A percentile compares a stretch with the other conserved stretches of the same genome.
Evolutionary conservation across 2,113 vertebrate species (phyloP).

Genomic region (Triplophysa rosa): DNA sequence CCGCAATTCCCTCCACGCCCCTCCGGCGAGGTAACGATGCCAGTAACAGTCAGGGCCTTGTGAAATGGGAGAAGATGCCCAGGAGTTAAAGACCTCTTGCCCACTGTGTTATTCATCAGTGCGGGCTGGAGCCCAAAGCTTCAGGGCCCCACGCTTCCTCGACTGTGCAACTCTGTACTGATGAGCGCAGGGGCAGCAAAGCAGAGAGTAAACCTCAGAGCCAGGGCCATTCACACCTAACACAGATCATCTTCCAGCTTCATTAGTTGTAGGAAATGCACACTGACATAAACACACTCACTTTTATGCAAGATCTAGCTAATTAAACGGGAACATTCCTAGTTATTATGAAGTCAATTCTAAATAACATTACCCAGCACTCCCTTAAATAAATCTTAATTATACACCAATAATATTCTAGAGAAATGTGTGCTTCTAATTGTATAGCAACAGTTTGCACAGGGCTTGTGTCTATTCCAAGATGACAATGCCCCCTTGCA

Average conservation of each 20-base stretch:
- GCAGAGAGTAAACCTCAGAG: slow-evolving; percentile 13
- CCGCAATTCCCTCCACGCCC: slow-evolving; percentile 52
- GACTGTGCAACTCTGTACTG: slow-evolving; percentile 6
- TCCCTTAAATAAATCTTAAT: too few relatives aligned
- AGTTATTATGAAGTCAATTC: too few relatives aligned
- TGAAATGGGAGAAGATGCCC: slow-evolving; percentile 72
- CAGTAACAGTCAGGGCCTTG: slow-evolving; percentile 66
- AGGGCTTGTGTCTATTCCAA: too few relatives aligned
- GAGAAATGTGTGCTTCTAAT: too few relatives aligned
- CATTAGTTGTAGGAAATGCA: slow-evolving; percentile 49
- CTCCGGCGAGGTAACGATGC: slow-evolving; percentile 60
- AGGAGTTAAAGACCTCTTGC: slow-evolving; percentile 71
- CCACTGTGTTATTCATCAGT: slow-evolving; percentile 66
- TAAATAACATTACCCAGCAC: too few relatives aligned
- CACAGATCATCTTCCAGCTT: slow-evolving; percentile 40
- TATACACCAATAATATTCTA: too few relatives aligned
- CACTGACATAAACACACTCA: background rate
- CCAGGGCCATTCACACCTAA: slow-evolving; percentile 19
- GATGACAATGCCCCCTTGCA: too few relatives aligned
- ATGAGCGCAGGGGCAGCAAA: slow-evolving; percentile 21
- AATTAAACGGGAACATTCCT: background rate
- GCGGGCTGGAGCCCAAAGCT: slow-evolving; percentile 35
- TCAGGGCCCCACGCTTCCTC: slow-evolving; percentile 28
- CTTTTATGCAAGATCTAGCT: background rate
- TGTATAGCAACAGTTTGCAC: too few relatives aligned